phyloP scores from a whole-genome alignment of 2,888 invertebrate species.

The Polydesmus complanatus region DNA sequence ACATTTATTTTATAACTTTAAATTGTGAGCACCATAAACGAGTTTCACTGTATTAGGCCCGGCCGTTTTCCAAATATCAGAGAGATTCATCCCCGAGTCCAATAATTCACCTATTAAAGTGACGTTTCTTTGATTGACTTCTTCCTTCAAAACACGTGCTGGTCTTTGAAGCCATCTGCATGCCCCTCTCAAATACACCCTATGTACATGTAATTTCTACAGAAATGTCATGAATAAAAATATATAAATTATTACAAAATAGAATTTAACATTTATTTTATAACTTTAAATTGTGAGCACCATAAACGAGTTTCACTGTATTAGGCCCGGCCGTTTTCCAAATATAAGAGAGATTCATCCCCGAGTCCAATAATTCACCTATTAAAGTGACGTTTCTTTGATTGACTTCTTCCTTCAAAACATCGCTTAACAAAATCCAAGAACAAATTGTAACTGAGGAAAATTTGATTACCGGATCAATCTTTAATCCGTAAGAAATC shows the following conservation, averaged over 20 bases:
- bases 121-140: background rate
- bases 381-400: background rate
- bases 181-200: background rate
- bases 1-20: background rate
- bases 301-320: too few relatives aligned
- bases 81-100: background rate
- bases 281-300: background rate
- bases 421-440: background rate
- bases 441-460: constrained; percentile 2
- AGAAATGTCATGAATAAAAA: background rate
- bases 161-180: background rate
- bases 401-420: background rate
- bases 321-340: background rate
- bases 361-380: background rate
- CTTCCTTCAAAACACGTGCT: background rate
- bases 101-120: background rate
- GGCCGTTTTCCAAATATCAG: background rate
- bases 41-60: background rate
- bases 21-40: background rate
- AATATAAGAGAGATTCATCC: background rate
- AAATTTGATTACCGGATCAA: background rate
- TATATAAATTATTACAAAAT: background rate
- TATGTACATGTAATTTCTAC: background rate
- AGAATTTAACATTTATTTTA: background rate
- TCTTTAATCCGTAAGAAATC: background rate